These are phyloP conservation scores for Trissolcus brochymenae DNA, from an alignment of 2,888 invertebrate genomes.

Conservation along the genomic window DNA sequence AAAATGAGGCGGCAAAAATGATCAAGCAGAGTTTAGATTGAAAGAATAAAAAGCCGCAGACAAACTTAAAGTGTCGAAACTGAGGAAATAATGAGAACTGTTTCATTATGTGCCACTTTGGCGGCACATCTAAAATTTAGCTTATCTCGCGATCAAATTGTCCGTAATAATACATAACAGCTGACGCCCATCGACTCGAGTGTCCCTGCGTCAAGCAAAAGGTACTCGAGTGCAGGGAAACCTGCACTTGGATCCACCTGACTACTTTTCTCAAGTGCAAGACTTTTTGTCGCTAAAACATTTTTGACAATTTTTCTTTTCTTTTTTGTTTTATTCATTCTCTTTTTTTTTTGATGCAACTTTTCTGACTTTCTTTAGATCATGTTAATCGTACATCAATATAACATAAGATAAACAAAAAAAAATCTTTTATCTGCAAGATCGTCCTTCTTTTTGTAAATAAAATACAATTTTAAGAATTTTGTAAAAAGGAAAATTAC, in stretches of 20 bases:
- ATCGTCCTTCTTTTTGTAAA: no score
- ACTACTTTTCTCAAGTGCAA: slow-evolving; percentile 69
- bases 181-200: slow-evolving; percentile 73
- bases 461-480: no score
- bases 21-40: slow-evolving; percentile 9
- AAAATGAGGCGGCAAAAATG: slow-evolving; percentile 50
- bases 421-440: no score
- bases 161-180: slow-evolving; percentile 73
- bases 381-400: no score
- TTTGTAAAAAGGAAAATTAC: no score
- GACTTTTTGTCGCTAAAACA: background rate
- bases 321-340: no score
- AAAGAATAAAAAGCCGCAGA: background rate
- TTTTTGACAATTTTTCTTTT: background rate
- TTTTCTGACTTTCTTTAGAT: no score
- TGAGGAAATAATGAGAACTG: background rate
- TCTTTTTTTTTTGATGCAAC: no score
- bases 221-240: slow-evolving; percentile 69
- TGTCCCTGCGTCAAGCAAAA: slow-evolving; percentile 61
- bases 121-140: slow-evolving; percentile 26
- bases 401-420: no score
- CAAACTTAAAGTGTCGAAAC: background rate
- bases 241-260: slow-evolving; percentile 73
- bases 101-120: slow-evolving; percentile 25
- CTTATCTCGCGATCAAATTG: slow-evolving; percentile 54